Conservation (phyloP, 2,888 invertebrate genomes). For the Prosopocoilus inquinatus region DNA sequence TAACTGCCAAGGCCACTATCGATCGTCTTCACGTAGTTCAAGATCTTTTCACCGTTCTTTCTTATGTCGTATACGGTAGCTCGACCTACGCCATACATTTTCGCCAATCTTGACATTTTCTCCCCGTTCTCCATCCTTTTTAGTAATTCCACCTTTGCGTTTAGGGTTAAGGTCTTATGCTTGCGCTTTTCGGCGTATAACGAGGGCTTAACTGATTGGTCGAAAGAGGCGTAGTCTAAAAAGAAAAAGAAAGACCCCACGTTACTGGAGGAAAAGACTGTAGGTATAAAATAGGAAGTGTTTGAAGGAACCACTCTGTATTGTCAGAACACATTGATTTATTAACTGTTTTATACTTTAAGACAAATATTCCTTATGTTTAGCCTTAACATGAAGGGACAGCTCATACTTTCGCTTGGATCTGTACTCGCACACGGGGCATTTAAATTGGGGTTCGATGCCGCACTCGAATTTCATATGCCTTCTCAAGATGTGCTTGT, state of each 20-base stretch:
- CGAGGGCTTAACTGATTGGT: no score
- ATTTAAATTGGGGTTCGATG: slow-evolving; percentile 37
- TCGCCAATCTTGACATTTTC: background rate
- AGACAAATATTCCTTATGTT: slow-evolving; percentile 6
- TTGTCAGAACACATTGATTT: no score
- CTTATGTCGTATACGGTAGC: slow-evolving; percentile 6
- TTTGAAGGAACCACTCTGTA: no score
- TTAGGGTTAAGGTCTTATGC: slow-evolving; percentile 8
- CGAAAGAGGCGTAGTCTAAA: no score
- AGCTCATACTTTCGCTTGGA: slow-evolving; percentile 21
- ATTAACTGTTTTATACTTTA: no score
- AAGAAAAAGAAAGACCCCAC: no score
- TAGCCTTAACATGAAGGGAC: slow-evolving; percentile 12
- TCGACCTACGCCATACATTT: slow-evolving; percentile 6
- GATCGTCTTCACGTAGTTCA: slow-evolving; percentile 1
- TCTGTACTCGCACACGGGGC: slow-evolving; percentile 12
- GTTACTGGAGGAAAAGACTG: no score
- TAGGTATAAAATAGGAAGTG: no score
- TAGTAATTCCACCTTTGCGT: slow-evolving; percentile 3
- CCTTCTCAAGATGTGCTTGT: slow-evolving; percentile 55
- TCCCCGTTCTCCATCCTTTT: slow-evolving; percentile 1
- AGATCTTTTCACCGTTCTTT: slow-evolving; percentile 1
- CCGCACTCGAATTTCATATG: slow-evolving; percentile 58
- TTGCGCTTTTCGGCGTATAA: background rate
- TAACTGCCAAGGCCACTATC: background rate